phyloP scores from a whole-genome alignment of 2,113 vertebrate genomes.

The Seriola quinqueradiata region DNA sequence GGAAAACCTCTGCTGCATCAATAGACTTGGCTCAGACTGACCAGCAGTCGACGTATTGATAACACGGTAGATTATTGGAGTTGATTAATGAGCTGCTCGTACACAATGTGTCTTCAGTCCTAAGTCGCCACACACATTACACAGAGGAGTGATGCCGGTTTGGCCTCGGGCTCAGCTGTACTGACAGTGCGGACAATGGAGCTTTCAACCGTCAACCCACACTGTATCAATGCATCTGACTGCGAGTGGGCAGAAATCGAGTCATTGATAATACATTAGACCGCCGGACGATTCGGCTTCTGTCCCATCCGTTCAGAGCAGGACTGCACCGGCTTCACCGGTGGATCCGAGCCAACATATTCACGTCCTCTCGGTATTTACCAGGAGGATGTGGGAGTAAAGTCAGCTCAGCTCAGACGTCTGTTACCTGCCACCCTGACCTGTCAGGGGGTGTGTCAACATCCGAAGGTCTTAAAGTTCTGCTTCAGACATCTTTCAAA shows the following conservation, averaged over 20 bases:
- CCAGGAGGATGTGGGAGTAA: not conserved
- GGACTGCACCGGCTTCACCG: not conserved
- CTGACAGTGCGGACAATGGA: slow-evolving; percentile 54
- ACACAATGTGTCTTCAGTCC: slow-evolving; percentile 17
- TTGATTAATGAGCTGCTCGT: slow-evolving; percentile 53
- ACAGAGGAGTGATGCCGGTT: slow-evolving; percentile 26
- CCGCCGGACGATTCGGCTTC: slow-evolving; percentile 36
- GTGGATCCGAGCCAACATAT: not conserved
- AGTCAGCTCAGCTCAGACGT: not conserved
- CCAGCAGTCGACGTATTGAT: slow-evolving; percentile 52
- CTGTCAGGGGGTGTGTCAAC: not conserved
- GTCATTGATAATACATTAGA: slow-evolving; percentile 68
- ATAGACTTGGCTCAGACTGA: slow-evolving; percentile 12
- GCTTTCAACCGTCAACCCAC: slow-evolving; percentile 54
- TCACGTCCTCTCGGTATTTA: not conserved
- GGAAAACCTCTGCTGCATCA: slow-evolving; percentile 7
- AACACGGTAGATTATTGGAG: slow-evolving; percentile 46
- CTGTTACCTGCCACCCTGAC: too few relatives aligned
- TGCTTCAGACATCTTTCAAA: too few relatives aligned
- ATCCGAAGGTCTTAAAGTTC: too few relatives aligned
- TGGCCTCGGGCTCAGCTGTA: slow-evolving; percentile 41
- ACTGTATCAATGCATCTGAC: slow-evolving; percentile 39
- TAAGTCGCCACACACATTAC: slow-evolving; percentile 30
- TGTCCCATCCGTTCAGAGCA: slow-evolving; percentile 46
- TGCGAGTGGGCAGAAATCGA: slow-evolving; percentile 46